Conservation (phyloP, 1,140 invertebrate species). For the Listronotus bonariensis region DNA sequence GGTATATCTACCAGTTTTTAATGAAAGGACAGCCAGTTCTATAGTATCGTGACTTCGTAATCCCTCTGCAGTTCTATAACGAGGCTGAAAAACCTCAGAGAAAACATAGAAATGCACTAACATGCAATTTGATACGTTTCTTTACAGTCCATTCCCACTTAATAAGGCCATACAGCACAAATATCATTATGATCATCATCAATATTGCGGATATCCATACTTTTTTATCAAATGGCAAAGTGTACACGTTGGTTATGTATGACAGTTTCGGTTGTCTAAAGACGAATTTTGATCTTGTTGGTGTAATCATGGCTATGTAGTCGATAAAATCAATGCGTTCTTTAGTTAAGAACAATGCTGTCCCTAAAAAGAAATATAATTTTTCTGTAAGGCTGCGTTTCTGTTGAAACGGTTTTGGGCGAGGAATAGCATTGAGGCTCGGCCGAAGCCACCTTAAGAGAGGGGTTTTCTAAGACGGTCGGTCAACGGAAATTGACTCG, state of each 20-base stretch:
- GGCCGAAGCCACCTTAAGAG: too few relatives aligned
- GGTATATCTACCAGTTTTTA: too few relatives aligned
- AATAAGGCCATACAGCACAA: conserved; percentile 47
- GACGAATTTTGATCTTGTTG: conserved; percentile 65
- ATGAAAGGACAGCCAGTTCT: too few relatives aligned
- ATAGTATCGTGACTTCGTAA: too few relatives aligned
- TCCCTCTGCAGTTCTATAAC: too few relatives aligned
- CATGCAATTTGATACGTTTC: conserved; percentile 6
- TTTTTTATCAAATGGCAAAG: conserved; percentile 62
- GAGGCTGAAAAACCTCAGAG: too few relatives aligned
- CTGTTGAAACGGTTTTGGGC: too few relatives aligned
- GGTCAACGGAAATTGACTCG: too few relatives aligned
- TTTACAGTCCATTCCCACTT: conserved; percentile 54
- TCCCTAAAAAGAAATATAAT: conserved; percentile 53
- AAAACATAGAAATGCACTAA: background rate
- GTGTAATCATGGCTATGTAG: conserved; percentile 65
- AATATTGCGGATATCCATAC: conserved; percentile 63
- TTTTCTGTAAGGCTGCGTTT: too few relatives aligned
- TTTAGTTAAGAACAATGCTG: conserved; percentile 64
- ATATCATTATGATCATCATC: conserved; percentile 58
- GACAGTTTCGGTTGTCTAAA: conserved; percentile 70
- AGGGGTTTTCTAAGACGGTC: too few relatives aligned
- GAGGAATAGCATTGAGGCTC: too few relatives aligned
- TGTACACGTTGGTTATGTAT: conserved; percentile 67
- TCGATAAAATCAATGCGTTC: conserved; percentile 64